A percentile compares a stretch with the other conserved stretches of the same genome.
phyloP scores from a whole-genome alignment of 2,113 vertebrate genomes.

The Desmodus rotundus region DNA sequence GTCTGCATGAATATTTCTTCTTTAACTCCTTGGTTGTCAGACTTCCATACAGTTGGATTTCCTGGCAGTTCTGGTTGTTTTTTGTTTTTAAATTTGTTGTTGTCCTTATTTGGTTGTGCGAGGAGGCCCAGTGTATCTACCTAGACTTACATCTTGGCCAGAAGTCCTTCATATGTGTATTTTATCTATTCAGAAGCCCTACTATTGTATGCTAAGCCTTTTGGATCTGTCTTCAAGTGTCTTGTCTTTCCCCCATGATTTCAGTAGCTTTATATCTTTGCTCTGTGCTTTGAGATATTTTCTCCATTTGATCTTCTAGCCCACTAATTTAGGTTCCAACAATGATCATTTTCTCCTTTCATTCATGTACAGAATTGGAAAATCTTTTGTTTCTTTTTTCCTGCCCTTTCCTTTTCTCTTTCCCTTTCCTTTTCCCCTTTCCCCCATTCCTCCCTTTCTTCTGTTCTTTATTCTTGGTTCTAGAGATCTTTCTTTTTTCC shows the following conservation, averaged over 20 bases:
- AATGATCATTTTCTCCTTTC: background rate
- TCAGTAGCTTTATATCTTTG: slow-evolving; percentile 2
- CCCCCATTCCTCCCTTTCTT: background rate
- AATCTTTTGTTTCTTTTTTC: background rate
- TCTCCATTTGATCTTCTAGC: background rate
- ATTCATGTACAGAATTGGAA: background rate
- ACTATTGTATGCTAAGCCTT: background rate
- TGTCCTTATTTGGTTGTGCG: no score
- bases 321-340: background rate
- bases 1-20: no score
- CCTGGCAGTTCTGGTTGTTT: no score
- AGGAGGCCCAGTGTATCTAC: no score
- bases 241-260: background rate
- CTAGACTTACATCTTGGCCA: no score
- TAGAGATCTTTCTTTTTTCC: background rate
- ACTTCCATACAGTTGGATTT: no score
- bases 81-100: no score
- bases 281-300: slow-evolving; percentile 4
- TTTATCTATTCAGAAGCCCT: background rate
- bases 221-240: background rate
- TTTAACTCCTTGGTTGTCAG: no score
- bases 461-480: background rate
- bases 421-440: background rate
- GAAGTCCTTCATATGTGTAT: background rate
- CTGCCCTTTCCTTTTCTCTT: no score